Percentiles rank a stretch among this genome's conserved stretches.
Conservation (phyloP, 2,113 vertebrate genomes). For the Petrocephalus microphthalmus region DNA sequence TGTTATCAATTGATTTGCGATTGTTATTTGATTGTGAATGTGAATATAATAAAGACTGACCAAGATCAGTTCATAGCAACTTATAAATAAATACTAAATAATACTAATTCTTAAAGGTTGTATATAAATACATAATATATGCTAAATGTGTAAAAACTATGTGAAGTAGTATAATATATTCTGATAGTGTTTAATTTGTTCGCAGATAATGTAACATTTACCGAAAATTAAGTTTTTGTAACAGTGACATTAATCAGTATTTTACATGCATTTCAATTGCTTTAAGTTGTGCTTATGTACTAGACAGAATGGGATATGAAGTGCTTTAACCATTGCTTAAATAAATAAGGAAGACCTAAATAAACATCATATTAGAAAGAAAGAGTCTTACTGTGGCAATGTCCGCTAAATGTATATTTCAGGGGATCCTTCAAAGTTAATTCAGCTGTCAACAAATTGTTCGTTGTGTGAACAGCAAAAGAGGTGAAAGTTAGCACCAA, state of each 20-base stretch:
- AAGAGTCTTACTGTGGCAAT: neutral
- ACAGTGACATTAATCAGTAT: neutral
- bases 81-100: neutral
- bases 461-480: neutral
- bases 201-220: neutral
- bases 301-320: too few species aligned
- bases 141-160: neutral
- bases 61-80: neutral
- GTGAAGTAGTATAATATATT: neutral
- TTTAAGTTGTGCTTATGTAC: too few species aligned
- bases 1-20: neutral
- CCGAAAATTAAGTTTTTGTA: neutral
- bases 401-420: neutral
- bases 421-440: neutral
- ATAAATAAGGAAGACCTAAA: neutral
- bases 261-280: neutral
- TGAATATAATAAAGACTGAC: neutral
- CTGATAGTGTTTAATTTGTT: neutral
- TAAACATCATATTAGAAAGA: neutral
- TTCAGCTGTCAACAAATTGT: neutral
- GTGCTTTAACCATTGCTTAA: neutral
- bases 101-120: neutral
- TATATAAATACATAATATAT: neutral
- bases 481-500: conserved; percentile 7
- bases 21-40: neutral